Evolutionary conservation across 23 tunicate genomes (phyloP), one percentile per base, ranked within the genome.

Genomic region (Halocynthia roretzi): DNA sequence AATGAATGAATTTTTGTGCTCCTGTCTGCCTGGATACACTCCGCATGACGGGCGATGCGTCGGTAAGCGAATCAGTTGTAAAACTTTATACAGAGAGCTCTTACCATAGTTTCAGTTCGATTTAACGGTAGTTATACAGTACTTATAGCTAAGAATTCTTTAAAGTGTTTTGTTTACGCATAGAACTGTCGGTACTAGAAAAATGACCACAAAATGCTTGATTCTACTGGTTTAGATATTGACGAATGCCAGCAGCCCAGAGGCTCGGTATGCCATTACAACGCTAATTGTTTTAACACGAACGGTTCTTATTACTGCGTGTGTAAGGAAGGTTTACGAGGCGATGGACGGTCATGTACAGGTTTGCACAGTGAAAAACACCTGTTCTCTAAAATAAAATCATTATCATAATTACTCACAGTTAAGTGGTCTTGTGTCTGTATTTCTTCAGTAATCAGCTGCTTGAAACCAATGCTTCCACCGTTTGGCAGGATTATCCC

Each of bases 291-390:
- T 65, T 20, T 15, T 10, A 65, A 65, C 31, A 65, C 70, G 1
- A 48, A 10, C 19, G 70, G 70, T 9, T 65, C 70, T 65, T 6
- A 65, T 65, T 65, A 65, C 31, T 65, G 70, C 31, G 19, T 15
- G 10, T 65, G 70, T 15, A 65, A 65, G 15, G 70, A 65, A 10
- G 70, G 70, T 8, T 65, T 65, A 65, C 48, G 5, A 20, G 70
- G 70, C 19, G 70, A 65, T 65, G 70, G 70, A 11, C 10, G 10
- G 19, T 40, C 22, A 15, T 65, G 70, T 48, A 65, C 9, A 65
- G 70, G 70, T 65, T 9, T 31, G 44, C 44, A 31, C 4, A 31
- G 44, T 31, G 44, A 31, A 31, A 31, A 31, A 31, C 44, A 31
- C 44, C 44, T 31, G 44, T 31, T 31, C 44, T 31, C 44, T 31